These are phyloP conservation scores for Anneissia japonica DNA, from an alignment of 35 echinoderm and acorn worm genomes.

Conservation along the genomic window DNA sequence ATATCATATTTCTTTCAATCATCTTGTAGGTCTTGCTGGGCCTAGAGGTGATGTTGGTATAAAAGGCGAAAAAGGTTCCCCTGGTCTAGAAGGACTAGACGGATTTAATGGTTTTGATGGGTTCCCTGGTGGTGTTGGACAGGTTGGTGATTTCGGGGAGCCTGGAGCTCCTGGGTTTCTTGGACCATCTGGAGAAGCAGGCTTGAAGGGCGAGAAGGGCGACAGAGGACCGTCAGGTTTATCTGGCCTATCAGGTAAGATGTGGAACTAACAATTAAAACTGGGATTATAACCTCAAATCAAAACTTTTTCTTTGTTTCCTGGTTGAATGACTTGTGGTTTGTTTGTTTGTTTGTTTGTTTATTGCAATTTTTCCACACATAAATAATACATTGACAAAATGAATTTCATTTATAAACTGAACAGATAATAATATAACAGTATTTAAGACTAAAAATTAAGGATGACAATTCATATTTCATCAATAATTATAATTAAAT, in stretches of 20 bases:
- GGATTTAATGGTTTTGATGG: slow-evolving; percentile 31
- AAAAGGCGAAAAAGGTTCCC: neutral
- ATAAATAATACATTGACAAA: too few relatives aligned
- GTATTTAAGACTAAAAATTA: too few relatives aligned
- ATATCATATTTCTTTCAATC: neutral
- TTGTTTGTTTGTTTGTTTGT: too few relatives aligned
- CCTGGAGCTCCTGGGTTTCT: neutral
- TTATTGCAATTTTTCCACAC: too few relatives aligned
- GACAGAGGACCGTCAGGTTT: slow-evolving; percentile 11
- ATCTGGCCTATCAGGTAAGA: slow-evolving; percentile 26
- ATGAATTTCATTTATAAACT: too few relatives aligned
- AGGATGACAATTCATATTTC: too few relatives aligned
- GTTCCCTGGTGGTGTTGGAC: neutral
- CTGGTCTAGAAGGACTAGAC: slow-evolving; percentile 2
- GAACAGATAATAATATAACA: too few relatives aligned
- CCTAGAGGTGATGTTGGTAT: neutral
- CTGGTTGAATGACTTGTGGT: too few relatives aligned
- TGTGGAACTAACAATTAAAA: too few relatives aligned
- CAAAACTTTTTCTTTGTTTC: too few relatives aligned
- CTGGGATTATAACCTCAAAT: too few relatives aligned
- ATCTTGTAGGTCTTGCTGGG: slow-evolving; percentile 28
- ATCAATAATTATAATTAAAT: too few relatives aligned
- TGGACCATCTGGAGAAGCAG: neutral
- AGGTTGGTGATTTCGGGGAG: neutral
- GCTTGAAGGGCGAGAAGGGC: neutral